Conservation (phyloP, 2,888 invertebrate species). For the Nomada hirtipes region DNA sequence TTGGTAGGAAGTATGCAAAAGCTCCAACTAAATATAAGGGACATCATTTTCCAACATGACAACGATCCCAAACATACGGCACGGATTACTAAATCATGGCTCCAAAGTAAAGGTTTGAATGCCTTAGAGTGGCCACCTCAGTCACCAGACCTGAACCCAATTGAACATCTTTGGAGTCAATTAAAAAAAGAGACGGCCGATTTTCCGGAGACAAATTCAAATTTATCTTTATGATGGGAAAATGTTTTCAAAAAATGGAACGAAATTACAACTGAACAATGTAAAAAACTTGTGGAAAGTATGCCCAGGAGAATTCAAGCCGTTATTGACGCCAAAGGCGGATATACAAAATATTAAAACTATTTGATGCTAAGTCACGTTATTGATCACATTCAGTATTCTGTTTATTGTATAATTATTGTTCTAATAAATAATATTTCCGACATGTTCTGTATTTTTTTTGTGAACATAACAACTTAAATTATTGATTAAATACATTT, state of each 20-base stretch:
- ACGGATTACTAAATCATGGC: background rate
- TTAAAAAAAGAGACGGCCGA: background rate
- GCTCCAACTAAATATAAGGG: background rate
- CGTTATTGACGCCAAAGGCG: too few relatives aligned
- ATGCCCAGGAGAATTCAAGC: background rate
- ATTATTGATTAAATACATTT: too few relatives aligned
- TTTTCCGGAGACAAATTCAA: background rate
- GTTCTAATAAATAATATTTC: too few relatives aligned
- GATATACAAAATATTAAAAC: too few relatives aligned
- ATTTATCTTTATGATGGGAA: background rate
- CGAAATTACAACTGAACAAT: background rate
- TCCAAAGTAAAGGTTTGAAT: background rate
- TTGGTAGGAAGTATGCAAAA: conserved; percentile 1
- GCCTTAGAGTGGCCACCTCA: background rate
- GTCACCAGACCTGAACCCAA: background rate
- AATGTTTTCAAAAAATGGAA: conserved; percentile 1
- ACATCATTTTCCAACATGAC: background rate
- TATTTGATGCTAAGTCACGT: too few relatives aligned
- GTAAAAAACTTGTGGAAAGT: background rate
- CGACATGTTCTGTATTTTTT: too few relatives aligned
- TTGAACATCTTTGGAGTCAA: conserved; percentile 1
- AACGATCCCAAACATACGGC: conserved; percentile 3
- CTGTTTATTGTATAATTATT: too few relatives aligned
- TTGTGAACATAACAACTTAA: too few relatives aligned
- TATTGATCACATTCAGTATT: too few relatives aligned